Conservation (phyloP, 2,113 vertebrate genomes). For the Capra hircus region DNA sequence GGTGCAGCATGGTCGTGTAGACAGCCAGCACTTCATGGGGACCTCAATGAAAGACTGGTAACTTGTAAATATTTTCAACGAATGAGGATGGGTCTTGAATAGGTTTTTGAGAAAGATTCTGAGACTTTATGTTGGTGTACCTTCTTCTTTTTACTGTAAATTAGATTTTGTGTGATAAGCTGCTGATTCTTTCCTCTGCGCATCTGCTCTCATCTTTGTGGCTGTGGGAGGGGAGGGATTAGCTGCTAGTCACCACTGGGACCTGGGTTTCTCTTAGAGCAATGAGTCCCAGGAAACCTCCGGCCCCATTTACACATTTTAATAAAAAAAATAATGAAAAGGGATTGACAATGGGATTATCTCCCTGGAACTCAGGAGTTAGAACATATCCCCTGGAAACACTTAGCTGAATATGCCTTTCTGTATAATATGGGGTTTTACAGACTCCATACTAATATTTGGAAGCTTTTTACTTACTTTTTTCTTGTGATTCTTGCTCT, state of each 20-base stretch:
- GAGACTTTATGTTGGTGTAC: neutral
- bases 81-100: neutral
- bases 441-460: neutral
- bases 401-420: neutral
- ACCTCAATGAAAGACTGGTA: neutral
- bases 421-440: neutral
- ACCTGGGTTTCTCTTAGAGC: neutral
- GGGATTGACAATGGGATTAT: neutral
- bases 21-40: too few species aligned
- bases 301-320: neutral
- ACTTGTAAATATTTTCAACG: neutral
- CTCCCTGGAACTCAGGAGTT: neutral
- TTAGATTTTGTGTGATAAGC: slow-evolving; percentile 9
- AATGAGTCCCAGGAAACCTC: neutral
- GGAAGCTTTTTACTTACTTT: neutral
- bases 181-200: neutral
- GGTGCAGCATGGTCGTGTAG: neutral
- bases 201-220: neutral
- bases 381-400: neutral
- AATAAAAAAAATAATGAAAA: neutral
- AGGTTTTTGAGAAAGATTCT: neutral
- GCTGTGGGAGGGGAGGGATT: neutral
- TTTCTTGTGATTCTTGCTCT: neutral
- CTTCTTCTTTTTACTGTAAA: slow-evolving; percentile 27
- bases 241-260: neutral